Evolutionary conservation across 1,140 invertebrate species (phyloP), one percentile per base, ranked within the genome.

Genomic region (Dysdera silvatica): DNA sequence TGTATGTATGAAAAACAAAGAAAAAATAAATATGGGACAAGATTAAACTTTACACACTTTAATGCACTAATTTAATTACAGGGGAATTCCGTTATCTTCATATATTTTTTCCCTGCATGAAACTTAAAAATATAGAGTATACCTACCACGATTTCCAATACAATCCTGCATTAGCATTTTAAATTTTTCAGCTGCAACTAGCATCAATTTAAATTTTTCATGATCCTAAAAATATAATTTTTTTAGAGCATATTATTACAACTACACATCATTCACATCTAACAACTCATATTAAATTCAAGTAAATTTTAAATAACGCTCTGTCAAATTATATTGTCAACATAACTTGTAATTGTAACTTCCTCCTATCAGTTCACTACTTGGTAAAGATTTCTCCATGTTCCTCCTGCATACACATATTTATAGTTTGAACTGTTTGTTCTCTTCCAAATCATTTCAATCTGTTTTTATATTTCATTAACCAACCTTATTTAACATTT

Each of bases 181-280:
- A 26, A 64, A 54, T 33, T 67, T 65, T 18, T 56, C 52, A n/a
- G 48, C 52, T 33, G 66, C 66, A 20, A 28, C 43, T 51, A 67
- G 60, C 55, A 71, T 61, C 12, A 65, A 29, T 14, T 33, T 33
- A 8, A 62, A 37, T 29, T 60, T 56, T 23, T 65, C 59, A 14
- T 10, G 29, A 7, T 33, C 18, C 52, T 56, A 33, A 29, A 58
- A 53, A 29, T 6, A 7, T 31, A 5, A n/a, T n/a, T n/a, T n/a
- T n/a, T n/a, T n/a, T n/a, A n/a, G n/a, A n/a, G n/a, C n/a, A n/a
- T n/a, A n/a, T n/a, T n/a, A n/a, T n/a, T n/a, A n/a, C n/a, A n/a
- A n/a, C n/a, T n/a, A n/a, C n/a, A n/a, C n/a, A n/a, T n/a, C n/a
- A n/a, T n/a, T n/a, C n/a, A n/a, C n/a, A n/a, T n/a, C n/a, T n/a